These are phyloP conservation scores for Psittacus erithacus DNA, from an alignment of 2,113 vertebrate species.

Conservation along the genomic window DNA sequence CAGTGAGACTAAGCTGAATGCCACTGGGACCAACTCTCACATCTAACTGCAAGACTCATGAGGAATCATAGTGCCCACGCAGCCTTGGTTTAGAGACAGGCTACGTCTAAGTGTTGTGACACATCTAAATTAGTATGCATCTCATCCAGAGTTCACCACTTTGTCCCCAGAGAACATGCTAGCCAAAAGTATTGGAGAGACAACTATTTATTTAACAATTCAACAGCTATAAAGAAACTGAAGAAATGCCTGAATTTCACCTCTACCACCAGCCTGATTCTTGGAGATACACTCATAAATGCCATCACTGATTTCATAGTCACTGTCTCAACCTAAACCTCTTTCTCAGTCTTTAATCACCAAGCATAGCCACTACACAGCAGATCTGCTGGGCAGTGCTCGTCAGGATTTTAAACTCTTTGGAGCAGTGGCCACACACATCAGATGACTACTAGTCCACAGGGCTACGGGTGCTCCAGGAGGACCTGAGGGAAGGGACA, in stretches of 20 bases:
- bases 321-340: neutral
- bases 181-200: neutral
- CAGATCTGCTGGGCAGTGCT: neutral
- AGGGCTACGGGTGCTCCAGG: neutral
- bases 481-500: neutral
- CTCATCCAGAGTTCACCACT: neutral
- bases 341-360: neutral
- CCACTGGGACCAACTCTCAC: neutral
- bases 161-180: neutral
- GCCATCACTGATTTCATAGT: neutral
- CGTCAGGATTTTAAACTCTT: neutral
- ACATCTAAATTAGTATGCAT: neutral
- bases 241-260: neutral
- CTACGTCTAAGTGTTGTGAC: neutral
- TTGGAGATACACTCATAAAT: accelerated
- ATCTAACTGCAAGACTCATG: neutral
- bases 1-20: neutral
- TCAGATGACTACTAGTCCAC: neutral
- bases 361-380: accelerated
- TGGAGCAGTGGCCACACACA: neutral
- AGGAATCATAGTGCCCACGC: neutral
- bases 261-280: neutral
- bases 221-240: neutral
- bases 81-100: neutral
- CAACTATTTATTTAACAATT: neutral